Evolutionary conservation across 2,113 vertebrate genomes (phyloP), one percentile per base, ranked within the genome.

Genomic region (Sinocyclocheilus grahami): DNA sequence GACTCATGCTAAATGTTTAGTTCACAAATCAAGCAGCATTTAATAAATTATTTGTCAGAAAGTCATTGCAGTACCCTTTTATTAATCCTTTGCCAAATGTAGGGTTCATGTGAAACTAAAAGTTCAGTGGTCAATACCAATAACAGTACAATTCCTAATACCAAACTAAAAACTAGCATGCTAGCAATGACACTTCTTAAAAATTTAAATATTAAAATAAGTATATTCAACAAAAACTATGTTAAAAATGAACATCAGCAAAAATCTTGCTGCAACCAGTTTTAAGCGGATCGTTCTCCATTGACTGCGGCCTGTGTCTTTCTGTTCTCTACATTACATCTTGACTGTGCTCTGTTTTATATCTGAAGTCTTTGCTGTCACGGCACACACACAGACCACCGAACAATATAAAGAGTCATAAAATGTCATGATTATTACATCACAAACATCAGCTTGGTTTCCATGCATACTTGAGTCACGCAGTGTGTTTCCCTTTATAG

Each of bases 361-460:
- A 53, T 85, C 30, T 89, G 71, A 78, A 37, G 83, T 6, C 18
- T 42, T 90, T 37, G 42, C 82, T 87, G 58, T 90, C 80, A 86
- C 86, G 42, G 82, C 84, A 87, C 58, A 88, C 89, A 88, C 65
- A 60, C 85, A 79, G 87, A 81, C 60, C 60, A 65, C 8, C 3
- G 84, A 90, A 84, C 75, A 76, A 69, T 83, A 90, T 83, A 30
- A 86, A 78, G 77, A 80, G 84, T 86, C 87, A 84, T 84, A 87
- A 87, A 85, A 88, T 85, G 71, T 75, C 83, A 71, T 84, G 20
- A 91, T 92, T 91, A 87, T 90, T 88, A 88, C 78, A 65, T 89
- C 74, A 84, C 87, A 85, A 89, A 86, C 81, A 71, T 22, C 24
- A 60, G 51, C 82, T 82, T 72, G 67, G 77, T 84, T 82, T 86